phyloP scores from a whole-genome alignment of 2,113 vertebrate species.

The Oriolus oriolus region DNA sequence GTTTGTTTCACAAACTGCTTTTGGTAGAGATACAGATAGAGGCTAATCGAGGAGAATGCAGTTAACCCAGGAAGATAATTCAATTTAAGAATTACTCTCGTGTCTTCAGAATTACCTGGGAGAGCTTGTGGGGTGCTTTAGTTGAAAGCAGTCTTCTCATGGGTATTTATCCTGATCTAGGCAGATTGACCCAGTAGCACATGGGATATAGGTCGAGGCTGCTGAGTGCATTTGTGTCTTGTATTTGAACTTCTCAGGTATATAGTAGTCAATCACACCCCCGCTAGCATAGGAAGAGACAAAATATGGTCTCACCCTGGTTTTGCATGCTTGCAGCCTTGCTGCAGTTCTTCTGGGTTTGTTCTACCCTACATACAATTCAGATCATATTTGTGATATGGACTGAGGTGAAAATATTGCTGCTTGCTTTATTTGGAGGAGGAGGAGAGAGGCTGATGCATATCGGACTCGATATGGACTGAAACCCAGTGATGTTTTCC shows the following conservation, averaged over 20 bases:
- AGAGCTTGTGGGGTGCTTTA: not conserved
- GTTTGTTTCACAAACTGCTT: not conserved
- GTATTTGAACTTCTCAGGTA: not conserved
- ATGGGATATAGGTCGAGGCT: not conserved
- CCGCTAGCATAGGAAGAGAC: rapidly evolving
- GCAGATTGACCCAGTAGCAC: not conserved
- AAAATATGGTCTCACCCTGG: not conserved
- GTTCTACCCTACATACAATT: not conserved
- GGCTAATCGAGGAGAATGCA: not conserved
- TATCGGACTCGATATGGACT: rapidly evolving
- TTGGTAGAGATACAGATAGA: not conserved
- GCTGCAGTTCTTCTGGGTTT: not conserved
- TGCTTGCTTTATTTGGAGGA: not conserved
- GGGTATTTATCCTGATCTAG: not conserved
- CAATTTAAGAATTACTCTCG: not conserved
- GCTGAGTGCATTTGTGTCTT: not conserved
- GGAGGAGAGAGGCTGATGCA: not conserved
- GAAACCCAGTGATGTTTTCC: not conserved
- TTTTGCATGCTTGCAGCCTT: not conserved
- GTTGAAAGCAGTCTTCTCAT: not conserved
- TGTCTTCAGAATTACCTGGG: not conserved
- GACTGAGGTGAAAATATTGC: not conserved
- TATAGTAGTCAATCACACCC: not conserved
- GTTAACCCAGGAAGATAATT: not conserved
- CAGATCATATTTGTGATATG: not conserved